A percentile compares a stretch with the other conserved stretches of the same genome.
Conservation (phyloP, 2,797 vertebrate genomes). For the Tadarida brasiliensis region DNA sequence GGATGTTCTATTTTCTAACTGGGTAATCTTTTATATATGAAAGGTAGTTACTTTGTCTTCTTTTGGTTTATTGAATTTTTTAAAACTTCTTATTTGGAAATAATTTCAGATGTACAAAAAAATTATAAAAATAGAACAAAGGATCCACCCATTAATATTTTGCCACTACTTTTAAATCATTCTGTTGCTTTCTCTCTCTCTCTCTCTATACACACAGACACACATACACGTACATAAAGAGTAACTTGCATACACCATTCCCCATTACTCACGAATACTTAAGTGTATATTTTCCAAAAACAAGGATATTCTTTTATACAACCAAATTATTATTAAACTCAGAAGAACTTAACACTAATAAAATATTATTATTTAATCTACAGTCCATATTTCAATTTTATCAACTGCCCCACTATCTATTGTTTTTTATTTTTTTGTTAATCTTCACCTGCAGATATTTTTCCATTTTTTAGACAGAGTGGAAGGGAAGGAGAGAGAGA, state of each 20-base stretch:
- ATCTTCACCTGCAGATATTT: too few species aligned
- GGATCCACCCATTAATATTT: neutral
- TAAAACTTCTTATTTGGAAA: neutral
- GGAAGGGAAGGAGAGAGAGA: too few species aligned
- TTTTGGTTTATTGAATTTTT: conserved; percentile 8
- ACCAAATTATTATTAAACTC: conserved; percentile 24
- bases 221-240: neutral
- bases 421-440: neutral
- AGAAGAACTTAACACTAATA: conserved; percentile 51
- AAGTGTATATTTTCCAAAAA: conserved; percentile 29
- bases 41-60: neutral
- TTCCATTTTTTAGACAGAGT: too few species aligned
- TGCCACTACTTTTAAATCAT: conserved; percentile 14
- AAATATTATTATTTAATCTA: conserved; percentile 51
- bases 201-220: neutral
- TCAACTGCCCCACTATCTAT: neutral
- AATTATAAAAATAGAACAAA: conserved; percentile 42
- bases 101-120: conserved; percentile 35
- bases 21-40: neutral
- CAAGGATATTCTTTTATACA: neutral
- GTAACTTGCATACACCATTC: neutral
- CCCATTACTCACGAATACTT: conserved; percentile 41
- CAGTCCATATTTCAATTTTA: conserved; percentile 31
- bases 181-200: neutral
- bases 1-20: conserved; percentile 37